phyloP scores from a whole-genome alignment of 2,113 vertebrate genomes.

The Raphicerus campestris region DNA sequence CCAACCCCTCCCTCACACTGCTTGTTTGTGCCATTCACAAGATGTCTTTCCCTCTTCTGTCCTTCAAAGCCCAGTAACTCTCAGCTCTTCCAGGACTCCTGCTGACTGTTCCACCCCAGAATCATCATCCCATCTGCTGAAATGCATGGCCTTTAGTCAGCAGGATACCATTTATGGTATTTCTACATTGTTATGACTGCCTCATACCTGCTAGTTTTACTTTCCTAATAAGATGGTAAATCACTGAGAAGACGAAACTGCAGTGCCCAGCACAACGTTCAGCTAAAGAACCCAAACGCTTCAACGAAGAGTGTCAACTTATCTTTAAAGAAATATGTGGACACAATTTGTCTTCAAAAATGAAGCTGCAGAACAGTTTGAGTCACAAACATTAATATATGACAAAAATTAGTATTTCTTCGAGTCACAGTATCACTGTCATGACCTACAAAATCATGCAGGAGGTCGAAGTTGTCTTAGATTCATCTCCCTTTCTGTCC shows the following conservation, averaged over 20 bases:
- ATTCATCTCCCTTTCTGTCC: background rate
- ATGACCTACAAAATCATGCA: background rate
- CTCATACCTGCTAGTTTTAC: background rate
- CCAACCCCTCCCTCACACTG: no score
- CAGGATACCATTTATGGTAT: accelerated
- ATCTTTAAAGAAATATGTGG: background rate
- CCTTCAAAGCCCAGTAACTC: no score
- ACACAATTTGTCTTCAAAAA: background rate
- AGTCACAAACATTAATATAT: background rate
- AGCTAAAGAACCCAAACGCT: background rate
- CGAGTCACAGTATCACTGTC: background rate
- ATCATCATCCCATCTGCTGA: no score
- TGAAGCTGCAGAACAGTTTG: background rate
- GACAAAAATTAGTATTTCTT: background rate
- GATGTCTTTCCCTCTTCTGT: no score
- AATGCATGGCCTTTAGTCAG: background rate
- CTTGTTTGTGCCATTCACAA: no score
- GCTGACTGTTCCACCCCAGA: no score
- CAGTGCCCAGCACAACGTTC: background rate
- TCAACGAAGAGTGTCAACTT: background rate
- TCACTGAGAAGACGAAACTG: background rate
- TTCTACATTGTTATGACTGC: background rate
- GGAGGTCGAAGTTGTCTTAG: background rate
- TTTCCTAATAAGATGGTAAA: background rate
- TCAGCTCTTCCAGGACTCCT: no score